A percentile compares a stretch with the other conserved stretches of the same genome.
Conservation (phyloP, 2,888 invertebrate genomes). For the Antitype chi region DNA sequence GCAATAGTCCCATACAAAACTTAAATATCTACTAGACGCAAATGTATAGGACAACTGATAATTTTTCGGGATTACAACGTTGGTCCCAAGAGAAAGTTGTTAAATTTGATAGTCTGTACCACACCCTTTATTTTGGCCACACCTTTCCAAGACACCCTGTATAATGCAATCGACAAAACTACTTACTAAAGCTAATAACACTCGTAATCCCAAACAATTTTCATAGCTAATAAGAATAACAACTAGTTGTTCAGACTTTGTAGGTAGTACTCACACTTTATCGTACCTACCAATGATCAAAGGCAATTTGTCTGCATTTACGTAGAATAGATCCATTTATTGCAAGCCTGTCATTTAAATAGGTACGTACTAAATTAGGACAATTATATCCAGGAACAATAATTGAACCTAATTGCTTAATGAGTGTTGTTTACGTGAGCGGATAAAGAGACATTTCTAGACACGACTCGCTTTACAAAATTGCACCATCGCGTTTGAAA, state of each 20-base stretch:
- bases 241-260: constrained; percentile 43
- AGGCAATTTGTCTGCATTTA: constrained; percentile 74
- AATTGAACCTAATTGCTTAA: constrained; percentile 86
- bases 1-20: too few relatives aligned
- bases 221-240: constrained; percentile 56
- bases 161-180: constrained; percentile 29
- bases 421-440: constrained; percentile 76
- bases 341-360: constrained; percentile 74
- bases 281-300: constrained; percentile 67
- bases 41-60: too few relatives aligned
- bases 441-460: constrained; percentile 76
- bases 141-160: not conserved
- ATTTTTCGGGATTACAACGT: too few relatives aligned
- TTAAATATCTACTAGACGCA: too few relatives aligned
- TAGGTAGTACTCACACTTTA: constrained; percentile 54
- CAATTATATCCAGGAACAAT: constrained; percentile 82
- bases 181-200: constrained; percentile 43
- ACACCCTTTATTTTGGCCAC: too few relatives aligned
- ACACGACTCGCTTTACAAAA: constrained; percentile 75
- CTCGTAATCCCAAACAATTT: constrained; percentile 54
- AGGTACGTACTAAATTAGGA: constrained; percentile 67
- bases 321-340: constrained; percentile 75
- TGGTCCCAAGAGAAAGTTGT: too few relatives aligned
- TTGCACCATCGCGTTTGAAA: constrained; percentile 73
- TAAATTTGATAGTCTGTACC: too few relatives aligned